These are phyloP conservation scores for Noctua janthina DNA, from an alignment of 2,888 invertebrate genomes.

Conservation along the genomic window DNA sequence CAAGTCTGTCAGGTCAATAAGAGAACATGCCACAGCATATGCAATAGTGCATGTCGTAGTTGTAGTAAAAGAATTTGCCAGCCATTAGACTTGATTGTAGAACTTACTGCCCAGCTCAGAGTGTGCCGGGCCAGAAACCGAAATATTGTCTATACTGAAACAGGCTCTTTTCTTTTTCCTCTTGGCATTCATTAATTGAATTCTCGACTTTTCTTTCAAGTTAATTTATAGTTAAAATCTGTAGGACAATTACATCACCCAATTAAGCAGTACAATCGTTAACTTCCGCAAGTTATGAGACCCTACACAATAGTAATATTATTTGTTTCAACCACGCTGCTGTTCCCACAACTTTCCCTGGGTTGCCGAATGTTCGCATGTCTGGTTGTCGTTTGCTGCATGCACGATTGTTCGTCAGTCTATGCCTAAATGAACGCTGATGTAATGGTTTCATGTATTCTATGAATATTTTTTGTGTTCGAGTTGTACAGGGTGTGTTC, in stretches of 20 bases:
- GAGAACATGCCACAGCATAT: too few relatives aligned
- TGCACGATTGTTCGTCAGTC: constrained; percentile 26
- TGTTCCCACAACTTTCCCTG: constrained; percentile 53
- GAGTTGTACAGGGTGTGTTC: constrained; percentile 26
- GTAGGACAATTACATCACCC: constrained; percentile 26
- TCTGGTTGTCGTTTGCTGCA: constrained; percentile 41
- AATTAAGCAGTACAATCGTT: constrained; percentile 15
- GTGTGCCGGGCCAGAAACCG: too few relatives aligned
- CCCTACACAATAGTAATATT: constrained; percentile 38
- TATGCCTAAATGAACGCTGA: constrained; percentile 44
- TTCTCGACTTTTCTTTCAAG: constrained; percentile 4
- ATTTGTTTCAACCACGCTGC: constrained; percentile 25
- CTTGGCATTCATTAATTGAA: neutral
- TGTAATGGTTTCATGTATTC: constrained; percentile 46
- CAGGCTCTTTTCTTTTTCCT: neutral
- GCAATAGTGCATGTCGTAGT: too few relatives aligned
- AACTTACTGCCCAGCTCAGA: too few relatives aligned
- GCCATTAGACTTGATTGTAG: too few relatives aligned
- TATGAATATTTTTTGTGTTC: constrained; percentile 9
- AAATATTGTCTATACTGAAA: too few relatives aligned
- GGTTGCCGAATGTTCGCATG: constrained; percentile 50
- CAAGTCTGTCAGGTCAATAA: too few relatives aligned
- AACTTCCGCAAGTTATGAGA: constrained; percentile 50
- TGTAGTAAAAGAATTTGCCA: too few relatives aligned
- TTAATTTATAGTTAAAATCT: neutral